Percentiles rank a stretch among this genome's conserved stretches.
Conservation (phyloP, 2,888 invertebrate species). For the Helobdella robusta region DNA sequence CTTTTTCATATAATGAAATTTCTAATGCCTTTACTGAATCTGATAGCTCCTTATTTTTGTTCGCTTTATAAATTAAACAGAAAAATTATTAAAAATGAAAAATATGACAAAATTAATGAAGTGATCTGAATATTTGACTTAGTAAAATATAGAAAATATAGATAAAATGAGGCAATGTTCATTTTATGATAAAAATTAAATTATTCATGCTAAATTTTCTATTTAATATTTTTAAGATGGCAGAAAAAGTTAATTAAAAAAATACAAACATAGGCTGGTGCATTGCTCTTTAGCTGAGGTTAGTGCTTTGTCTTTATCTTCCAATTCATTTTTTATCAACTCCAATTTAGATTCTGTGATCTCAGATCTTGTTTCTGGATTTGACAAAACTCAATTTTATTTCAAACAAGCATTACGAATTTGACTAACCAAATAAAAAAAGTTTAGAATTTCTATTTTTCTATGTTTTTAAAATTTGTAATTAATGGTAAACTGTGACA, state of each 20-base stretch:
- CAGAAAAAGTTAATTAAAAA: too few species aligned
- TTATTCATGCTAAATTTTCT: background rate
- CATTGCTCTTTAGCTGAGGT: too few species aligned
- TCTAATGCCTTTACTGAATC: slow-evolving; percentile 7
- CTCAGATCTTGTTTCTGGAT: too few species aligned
- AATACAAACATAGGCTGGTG: too few species aligned
- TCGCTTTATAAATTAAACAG: background rate
- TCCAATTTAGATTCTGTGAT: too few species aligned
- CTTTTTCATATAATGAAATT: slow-evolving; percentile 15
- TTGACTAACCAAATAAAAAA: background rate
- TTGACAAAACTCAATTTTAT: too few species aligned
- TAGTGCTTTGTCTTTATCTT: too few species aligned
- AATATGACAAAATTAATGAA: background rate
- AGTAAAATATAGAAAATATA: background rate
- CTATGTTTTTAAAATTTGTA: background rate
- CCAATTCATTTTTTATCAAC: too few species aligned
- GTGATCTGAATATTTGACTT: background rate
- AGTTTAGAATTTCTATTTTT: background rate
- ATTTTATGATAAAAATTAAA: background rate
- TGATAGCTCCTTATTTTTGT: slow-evolving; percentile 7
- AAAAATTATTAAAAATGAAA: background rate
- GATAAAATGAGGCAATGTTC: background rate
- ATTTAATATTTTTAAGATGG: background rate
- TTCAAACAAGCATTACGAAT: too few species aligned
- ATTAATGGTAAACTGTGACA: background rate